Base-by-base conservation (phyloP, 2,797 vertebrate species). In the Sorex maritimensis region DNA sequence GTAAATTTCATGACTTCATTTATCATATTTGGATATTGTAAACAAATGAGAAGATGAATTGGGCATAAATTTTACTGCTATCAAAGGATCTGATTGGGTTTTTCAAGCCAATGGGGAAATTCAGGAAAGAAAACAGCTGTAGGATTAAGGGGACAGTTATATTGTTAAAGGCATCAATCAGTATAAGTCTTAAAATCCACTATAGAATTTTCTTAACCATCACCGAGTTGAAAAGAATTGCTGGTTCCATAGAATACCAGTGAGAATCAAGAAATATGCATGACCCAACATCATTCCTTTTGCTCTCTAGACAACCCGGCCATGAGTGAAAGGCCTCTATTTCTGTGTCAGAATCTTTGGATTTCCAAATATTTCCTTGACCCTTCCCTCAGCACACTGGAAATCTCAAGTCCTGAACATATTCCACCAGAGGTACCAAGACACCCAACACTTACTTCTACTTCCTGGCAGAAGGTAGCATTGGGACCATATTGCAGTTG, bases 401-500 rank as follows among this genome's bases (percentile, higher is more conserved):
- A 26, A 26, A 58, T 44, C 28, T 34, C 2, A 67, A 81, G 14
- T 21, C 14, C 28, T 24, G 17, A 0, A 19, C 46, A 52, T 5
- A 38, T 14, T 26, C 23, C 71, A 17, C 10, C 3, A 41, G 67
- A 63, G 15, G 21, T 23, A 83, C 30, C 46, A 28, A 30, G 21
- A 81, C 24, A 34, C 28, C 28, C 65, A 91, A 52, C 14, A 98
- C 99, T 99, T 97, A 99, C 99, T 41, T 99, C 99, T 23, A 99
- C 98, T 97, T 99, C 98, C 15, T 99, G 97, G 97, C 99, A 99
- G 98, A 99, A 99, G 6, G 99, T 99, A 52, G 99, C 99, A 23
- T 99, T 99, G 24, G 98, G 98, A 23, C 99, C 99, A 58, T 99
- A 99, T 90, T 99, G 99, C 79, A 99, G 98, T 93, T 99, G 99